Conservation (phyloP, 2,888 invertebrate genomes). For the Notodonta dromedarius region DNA sequence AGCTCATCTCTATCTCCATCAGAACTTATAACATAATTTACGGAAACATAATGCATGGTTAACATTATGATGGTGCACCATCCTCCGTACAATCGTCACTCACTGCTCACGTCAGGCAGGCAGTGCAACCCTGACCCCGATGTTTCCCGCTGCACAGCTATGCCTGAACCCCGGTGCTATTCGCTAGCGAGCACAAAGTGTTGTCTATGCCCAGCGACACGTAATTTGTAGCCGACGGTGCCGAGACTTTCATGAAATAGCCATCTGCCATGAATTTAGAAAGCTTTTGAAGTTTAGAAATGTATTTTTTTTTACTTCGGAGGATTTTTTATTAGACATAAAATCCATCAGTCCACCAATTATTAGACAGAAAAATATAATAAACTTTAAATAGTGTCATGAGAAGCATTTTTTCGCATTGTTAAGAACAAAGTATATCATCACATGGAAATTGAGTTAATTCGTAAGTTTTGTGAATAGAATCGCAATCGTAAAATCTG, state of each 20-base stretch:
- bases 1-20: no score
- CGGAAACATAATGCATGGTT: neutral
- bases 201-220: slow-evolving; percentile 12
- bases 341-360: no score
- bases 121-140: neutral
- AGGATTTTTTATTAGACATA: no score
- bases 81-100: neutral
- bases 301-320: no score
- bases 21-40: no score
- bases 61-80: neutral
- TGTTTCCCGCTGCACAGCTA: slow-evolving; percentile 6
- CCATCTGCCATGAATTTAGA: neutral
- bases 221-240: neutral
- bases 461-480: no score
- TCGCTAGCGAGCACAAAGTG: slow-evolving; percentile 24
- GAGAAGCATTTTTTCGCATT: no score
- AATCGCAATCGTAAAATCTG: no score
- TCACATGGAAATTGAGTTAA: no score
- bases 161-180: slow-evolving; percentile 21
- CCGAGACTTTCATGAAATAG: neutral
- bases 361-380: no score
- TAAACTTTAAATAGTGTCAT: no score
- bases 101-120: neutral
- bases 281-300: neutral
- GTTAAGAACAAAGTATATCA: no score